Evolutionary conservation across 92 coral and sea anemone species (phyloP).

Genomic region (Heliopora coerulea): DNA sequence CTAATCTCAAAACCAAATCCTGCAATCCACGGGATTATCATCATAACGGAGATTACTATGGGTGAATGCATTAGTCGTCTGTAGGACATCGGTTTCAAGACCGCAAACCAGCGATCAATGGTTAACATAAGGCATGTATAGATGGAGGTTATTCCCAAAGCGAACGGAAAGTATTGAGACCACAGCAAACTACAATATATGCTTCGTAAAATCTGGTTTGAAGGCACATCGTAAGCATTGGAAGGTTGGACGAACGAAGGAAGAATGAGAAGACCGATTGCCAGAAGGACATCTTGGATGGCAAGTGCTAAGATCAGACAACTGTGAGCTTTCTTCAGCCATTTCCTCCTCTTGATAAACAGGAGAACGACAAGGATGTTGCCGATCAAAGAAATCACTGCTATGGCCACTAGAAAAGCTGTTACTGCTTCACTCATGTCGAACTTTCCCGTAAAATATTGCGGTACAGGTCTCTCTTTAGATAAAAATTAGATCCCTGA

Average conservation of each 20-base stretch:
- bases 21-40: constrained; percentile 51
- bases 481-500: too few species aligned
- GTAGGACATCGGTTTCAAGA: constrained; percentile 62
- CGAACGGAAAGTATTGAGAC: constrained; percentile 67
- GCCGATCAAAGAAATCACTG: constrained; percentile 67
- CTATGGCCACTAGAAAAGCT: constrained; percentile 42
- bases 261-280: constrained; percentile 3
- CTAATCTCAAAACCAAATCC: constrained; percentile 40
- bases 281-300: constrained; percentile 21
- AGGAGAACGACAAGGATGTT: constrained; percentile 65
- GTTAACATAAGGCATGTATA: constrained; percentile 68
- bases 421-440: background rate
- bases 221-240: constrained; percentile 31
- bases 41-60: constrained; percentile 47
- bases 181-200: constrained; percentile 70
- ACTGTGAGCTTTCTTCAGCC: constrained; percentile 74
- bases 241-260: background rate
- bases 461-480: too few species aligned
- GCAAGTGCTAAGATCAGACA: constrained; percentile 22
- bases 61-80: constrained; percentile 31
- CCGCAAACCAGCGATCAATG: constrained; percentile 78
- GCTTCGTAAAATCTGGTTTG: constrained; percentile 49
- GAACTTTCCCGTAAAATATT: too few species aligned
- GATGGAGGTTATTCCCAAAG: constrained; percentile 62
- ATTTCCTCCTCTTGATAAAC: constrained; percentile 61